Conservation (phyloP, 2,888 invertebrate genomes). For the Stratiomys singularior region DNA sequence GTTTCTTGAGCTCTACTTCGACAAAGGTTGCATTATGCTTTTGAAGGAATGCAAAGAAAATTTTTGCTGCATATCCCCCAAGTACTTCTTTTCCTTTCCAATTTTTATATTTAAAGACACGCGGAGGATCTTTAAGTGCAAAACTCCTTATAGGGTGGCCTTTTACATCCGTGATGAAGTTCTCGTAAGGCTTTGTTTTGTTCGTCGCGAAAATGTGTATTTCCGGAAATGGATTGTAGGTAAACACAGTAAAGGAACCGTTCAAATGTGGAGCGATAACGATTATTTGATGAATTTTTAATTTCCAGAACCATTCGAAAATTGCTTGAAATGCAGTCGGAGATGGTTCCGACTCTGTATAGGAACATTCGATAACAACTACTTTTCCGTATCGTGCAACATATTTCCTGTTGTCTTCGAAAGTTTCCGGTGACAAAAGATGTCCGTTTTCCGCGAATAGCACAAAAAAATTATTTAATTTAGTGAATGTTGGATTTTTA, state of each 20-base stretch:
- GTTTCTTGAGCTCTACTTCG: neutral
- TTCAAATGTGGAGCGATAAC: neutral
- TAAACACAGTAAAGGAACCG: neutral
- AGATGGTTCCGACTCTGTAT: no score
- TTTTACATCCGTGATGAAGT: neutral
- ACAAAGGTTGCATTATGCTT: conserved; percentile 14
- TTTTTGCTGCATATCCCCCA: conserved; percentile 10
- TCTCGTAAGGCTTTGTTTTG: neutral
- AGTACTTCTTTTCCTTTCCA: neutral
- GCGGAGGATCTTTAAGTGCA: neutral
- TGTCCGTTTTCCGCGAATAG: neutral
- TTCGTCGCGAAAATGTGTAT: neutral
- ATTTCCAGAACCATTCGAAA: neutral
- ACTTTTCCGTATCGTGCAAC: neutral
- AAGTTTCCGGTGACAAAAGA: neutral
- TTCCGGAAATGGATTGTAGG: conserved; percentile 21
- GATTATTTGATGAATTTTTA: neutral
- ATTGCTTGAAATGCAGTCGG: neutral
- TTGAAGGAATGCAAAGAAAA: neutral
- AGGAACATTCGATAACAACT: no score
- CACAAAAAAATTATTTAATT: no score
- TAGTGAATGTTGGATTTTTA: no score
- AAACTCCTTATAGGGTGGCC: conserved; percentile 18
- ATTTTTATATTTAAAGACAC: conserved; percentile 12
- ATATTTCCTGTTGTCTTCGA: neutral